Conservation (phyloP, 2,888 invertebrate genomes). For the Drosophila siamana region DNA sequence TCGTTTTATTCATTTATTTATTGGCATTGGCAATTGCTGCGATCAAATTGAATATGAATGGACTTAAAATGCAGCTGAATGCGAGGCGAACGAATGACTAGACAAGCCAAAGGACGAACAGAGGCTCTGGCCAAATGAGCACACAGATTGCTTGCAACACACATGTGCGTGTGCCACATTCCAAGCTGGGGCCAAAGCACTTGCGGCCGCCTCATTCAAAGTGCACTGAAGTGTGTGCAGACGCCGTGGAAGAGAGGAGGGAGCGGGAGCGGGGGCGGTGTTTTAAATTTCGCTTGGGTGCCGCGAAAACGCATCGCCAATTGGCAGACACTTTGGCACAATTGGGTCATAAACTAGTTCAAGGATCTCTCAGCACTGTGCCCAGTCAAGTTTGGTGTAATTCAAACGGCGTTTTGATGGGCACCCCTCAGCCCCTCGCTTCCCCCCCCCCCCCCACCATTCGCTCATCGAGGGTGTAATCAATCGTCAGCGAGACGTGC, state of each 20-base stretch:
- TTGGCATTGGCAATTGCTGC: constrained; percentile 51
- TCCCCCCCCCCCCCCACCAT: no score
- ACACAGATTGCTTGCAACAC: constrained; percentile 39
- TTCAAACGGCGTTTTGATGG: constrained; percentile 41
- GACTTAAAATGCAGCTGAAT: constrained; percentile 17
- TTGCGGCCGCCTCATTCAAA: constrained; percentile 17
- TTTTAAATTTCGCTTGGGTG: constrained; percentile 46
- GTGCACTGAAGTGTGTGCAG: constrained; percentile 23
- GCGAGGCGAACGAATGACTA: background rate
- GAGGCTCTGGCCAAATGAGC: constrained; percentile 10
- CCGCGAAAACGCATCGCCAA: constrained; percentile 62
- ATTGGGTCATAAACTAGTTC: constrained; percentile 80
- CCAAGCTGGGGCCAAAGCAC: constrained; percentile 5
- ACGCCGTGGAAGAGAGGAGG: no score
- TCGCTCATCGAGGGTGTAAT: background rate
- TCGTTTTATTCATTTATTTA: constrained; percentile 53
- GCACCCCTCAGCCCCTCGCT: background rate
- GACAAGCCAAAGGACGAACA: constrained; percentile 6
- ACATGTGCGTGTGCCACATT: constrained; percentile 52
- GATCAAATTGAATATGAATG: constrained; percentile 54
- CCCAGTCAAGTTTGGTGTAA: constrained; percentile 42
- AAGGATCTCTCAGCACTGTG: constrained; percentile 55
- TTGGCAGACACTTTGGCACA: constrained; percentile 79
- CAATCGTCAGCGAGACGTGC: constrained; percentile 18
- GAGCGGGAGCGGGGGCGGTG: background rate